Evolutionary conservation across 2,888 invertebrate genomes (phyloP), one percentile per base, ranked within the genome.

Genomic region (Drosophila antonietae): DNA sequence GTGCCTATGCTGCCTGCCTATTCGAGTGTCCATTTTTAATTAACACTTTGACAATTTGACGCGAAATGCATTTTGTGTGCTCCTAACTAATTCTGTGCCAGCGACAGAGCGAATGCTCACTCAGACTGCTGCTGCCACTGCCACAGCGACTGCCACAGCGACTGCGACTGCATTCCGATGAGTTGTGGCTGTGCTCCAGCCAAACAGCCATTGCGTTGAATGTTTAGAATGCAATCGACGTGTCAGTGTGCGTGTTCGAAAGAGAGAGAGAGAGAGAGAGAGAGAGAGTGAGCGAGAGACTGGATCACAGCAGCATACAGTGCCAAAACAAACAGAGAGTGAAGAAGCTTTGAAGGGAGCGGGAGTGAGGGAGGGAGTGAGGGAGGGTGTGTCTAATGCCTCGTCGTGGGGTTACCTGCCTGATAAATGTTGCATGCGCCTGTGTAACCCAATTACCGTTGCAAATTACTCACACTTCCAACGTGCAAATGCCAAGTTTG

Each of bases 21-120:
- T 81, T 68, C 75, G 75, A 83, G 75, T 90, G 90, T 90, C 90
- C 90, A 90, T 90, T 90, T 90, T 90, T 88, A 90, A 90, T 90
- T 89, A 90, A 88, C 88, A 84, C 86, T 88, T 86, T 86, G 88
- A 88, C 89, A 90, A 85, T 79, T 81, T 81, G 90, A 84, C 82
- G 82, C 83, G 80, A 81, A 85, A 76, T 87, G 87, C 89, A 89
- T 80, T 84, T 80, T 75, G 77, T 73, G 78, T 67, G 75, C 67
- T 69, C 39, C 41, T 35, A 74, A 73, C 68, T 69, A 68, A 73
- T 64, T 37, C 58, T 23, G 23, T 64, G 67, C 63, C 47, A 37
- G 20, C 14, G 20, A 37, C 49, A 53, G 49, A 28, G 49, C 18
- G 37, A 58, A 7, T 56, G 62, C 44, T 1, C 53, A 57, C 64